Percentiles rank a stretch among this genome's conserved stretches.
phyloP scores from a whole-genome alignment of 53 echinoderm and acorn worm species.

The Holothuria leucospilota region DNA sequence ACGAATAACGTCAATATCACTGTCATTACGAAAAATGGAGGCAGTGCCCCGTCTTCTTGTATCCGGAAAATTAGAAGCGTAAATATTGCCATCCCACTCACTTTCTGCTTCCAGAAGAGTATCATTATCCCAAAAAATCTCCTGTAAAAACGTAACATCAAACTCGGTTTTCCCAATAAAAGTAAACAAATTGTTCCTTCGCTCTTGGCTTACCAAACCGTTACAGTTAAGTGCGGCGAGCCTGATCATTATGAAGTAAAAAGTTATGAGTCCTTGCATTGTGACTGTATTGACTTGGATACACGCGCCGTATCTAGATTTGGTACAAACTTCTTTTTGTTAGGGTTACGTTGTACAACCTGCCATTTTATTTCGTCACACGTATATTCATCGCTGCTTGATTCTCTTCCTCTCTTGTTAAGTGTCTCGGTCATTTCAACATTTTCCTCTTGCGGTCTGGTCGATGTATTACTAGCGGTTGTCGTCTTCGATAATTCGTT shows the following conservation, averaged over 20 bases:
- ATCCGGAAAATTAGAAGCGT: background rate
- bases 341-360: background rate
- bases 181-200: background rate
- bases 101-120: background rate
- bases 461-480: too few relatives aligned
- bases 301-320: background rate
- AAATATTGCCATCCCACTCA: background rate
- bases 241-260: background rate
- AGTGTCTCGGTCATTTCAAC: too few relatives aligned
- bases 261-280: background rate
- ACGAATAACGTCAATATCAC: background rate
- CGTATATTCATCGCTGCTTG: background rate
- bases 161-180: background rate
- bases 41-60: too few relatives aligned
- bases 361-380: background rate
- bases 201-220: background rate
- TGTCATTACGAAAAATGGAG: background rate
- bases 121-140: background rate
- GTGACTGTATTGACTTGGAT: background rate
- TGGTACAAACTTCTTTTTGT: slow-evolving; percentile 10
- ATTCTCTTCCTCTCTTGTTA: background rate
- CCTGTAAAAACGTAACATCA: background rate
- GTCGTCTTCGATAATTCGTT: too few relatives aligned
- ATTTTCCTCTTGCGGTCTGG: too few relatives aligned
- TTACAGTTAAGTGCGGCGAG: slow-evolving; percentile 11